Evolutionary conservation across 2,113 vertebrate species (phyloP).

Genomic region (Callopanchax toddi): DNA sequence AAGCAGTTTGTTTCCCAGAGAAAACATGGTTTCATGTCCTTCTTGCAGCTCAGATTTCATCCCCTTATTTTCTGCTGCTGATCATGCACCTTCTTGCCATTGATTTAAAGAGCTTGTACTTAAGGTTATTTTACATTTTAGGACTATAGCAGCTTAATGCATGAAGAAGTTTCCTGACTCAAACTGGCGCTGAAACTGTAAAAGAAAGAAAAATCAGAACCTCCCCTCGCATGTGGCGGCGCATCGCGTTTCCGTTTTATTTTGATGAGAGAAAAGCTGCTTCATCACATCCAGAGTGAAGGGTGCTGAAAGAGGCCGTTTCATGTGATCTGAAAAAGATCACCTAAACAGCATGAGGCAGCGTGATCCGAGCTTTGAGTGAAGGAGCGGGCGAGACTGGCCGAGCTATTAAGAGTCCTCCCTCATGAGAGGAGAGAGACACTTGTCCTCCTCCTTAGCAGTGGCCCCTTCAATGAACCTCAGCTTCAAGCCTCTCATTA

Average conservation of each 20-base stretch:
- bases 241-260: background rate
- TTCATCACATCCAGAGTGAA: constrained; percentile 14
- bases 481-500: constrained; percentile 58
- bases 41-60: constrained; percentile 58
- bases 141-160: background rate
- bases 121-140: background rate
- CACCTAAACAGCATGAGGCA: constrained; percentile 12
- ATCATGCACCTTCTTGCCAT: constrained; percentile 1
- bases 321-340: constrained; percentile 28
- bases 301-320: background rate
- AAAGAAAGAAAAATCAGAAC: background rate
- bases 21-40: constrained; percentile 58
- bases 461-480: constrained; percentile 58
- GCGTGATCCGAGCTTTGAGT: constrained; percentile 42
- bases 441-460: constrained; percentile 40
- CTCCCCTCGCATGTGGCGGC: background rate
- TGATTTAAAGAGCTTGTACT: background rate
- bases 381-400: constrained; percentile 29
- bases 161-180: background rate
- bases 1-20: constrained; percentile 49
- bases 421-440: constrained; percentile 38
- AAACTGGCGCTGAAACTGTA: no score
- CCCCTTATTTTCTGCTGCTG: constrained; percentile 53
- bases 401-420: constrained; percentile 46
- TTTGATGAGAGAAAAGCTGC: background rate